A percentile compares a stretch with the other conserved stretches of the same genome.
phyloP scores from a whole-genome alignment of 2,113 vertebrate genomes.

The Pedionomus torquatus region DNA sequence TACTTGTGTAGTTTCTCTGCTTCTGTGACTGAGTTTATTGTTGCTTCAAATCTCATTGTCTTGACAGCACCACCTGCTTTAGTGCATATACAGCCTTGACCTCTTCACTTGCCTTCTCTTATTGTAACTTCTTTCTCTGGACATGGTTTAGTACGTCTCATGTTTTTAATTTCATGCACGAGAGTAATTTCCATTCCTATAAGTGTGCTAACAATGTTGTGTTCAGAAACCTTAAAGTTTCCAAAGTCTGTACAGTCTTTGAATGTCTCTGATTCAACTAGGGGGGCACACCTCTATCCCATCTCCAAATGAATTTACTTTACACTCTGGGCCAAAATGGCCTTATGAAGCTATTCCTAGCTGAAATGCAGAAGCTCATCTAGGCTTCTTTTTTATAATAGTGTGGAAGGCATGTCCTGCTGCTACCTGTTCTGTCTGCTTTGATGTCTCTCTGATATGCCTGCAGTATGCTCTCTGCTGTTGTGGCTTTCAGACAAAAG shows the following conservation, averaged over 20 bases:
- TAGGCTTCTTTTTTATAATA: neutral
- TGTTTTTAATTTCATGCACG: neutral
- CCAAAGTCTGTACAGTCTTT: neutral
- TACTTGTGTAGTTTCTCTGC: neutral
- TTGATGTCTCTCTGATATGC: slow-evolving; percentile 2
- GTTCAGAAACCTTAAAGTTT: neutral
- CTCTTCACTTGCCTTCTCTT: neutral
- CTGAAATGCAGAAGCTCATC: neutral
- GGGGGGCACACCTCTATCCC: neutral
- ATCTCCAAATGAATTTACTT: neutral
- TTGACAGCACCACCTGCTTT: neutral
- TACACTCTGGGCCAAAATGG: neutral
- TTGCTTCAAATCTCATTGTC: neutral
- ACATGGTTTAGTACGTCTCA: neutral
- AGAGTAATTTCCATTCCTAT: neutral
- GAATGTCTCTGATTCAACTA: neutral
- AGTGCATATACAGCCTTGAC: neutral
- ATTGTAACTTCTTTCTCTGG: neutral
- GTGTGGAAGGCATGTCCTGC: neutral
- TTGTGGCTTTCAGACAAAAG: slow-evolving; percentile 18
- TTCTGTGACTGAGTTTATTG: neutral
- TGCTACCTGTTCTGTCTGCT: neutral
- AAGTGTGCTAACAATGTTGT: neutral
- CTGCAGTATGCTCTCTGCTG: neutral
- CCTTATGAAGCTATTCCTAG: neutral